These are phyloP conservation scores for Chrysopilus asiliformis DNA, from an alignment of 2,888 invertebrate species.

Conservation along the genomic window DNA sequence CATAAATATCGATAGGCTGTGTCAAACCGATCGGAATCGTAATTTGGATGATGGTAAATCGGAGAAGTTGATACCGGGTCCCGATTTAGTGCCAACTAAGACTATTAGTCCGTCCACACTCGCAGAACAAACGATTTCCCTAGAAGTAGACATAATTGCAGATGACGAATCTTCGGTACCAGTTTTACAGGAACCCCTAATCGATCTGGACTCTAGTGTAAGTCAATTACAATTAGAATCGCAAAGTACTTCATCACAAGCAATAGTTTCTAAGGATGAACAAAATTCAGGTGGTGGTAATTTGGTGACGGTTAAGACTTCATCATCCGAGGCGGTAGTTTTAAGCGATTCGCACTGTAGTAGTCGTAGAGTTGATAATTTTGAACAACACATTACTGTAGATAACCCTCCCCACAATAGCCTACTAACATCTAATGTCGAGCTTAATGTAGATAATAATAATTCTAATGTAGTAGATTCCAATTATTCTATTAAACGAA, in stretches of 20 bases:
- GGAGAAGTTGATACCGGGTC: not conserved
- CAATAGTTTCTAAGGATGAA: too few relatives aligned
- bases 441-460: not conserved
- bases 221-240: slow-evolving; percentile 14
- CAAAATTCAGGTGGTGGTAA: slow-evolving; percentile 44
- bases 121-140: not conserved
- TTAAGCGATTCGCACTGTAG: not conserved
- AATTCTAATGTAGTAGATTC: not conserved
- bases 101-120: not conserved
- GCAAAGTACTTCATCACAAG: slow-evolving; percentile 17
- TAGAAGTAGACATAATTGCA: not conserved
- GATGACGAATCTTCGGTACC: slow-evolving; percentile 2
- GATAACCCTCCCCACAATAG: not conserved
- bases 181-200: slow-evolving; percentile 5
- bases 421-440: not conserved
- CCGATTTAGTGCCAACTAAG: not conserved
- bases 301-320: slow-evolving; percentile 30
- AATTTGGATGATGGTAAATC: too few relatives aligned
- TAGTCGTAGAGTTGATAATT: slow-evolving; percentile 3
- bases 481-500: not conserved
- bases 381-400: not conserved
- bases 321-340: not conserved
- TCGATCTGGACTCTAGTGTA: slow-evolving; percentile 16
- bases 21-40: not conserved
- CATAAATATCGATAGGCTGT: slow-evolving; percentile 6